Evolutionary conservation across 1,140 invertebrate species (phyloP).

Genomic region (Lordiphosa collinella): DNA sequence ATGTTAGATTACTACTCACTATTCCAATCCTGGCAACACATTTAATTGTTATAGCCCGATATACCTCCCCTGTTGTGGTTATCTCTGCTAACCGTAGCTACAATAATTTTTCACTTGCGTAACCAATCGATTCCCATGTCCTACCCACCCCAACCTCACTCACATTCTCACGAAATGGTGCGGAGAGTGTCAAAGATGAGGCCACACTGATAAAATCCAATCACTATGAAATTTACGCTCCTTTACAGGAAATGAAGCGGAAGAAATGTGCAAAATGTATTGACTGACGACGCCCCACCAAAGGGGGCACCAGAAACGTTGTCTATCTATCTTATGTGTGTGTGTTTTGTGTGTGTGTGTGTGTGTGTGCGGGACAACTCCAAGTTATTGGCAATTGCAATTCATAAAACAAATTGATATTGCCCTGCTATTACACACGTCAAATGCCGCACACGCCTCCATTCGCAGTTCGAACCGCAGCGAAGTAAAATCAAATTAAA

Average conservation of each 20-base stretch:
- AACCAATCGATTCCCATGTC: conserved; percentile 72
- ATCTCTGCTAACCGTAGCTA: conserved; percentile 13
- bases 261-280: conserved; percentile 78
- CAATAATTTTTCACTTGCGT: conserved; percentile 76
- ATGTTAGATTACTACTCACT: too few relatives aligned
- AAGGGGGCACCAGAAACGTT: conserved; percentile 4
- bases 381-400: conserved; percentile 72
- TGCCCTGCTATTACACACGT: conserved; percentile 70
- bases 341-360: conserved; percentile 6
- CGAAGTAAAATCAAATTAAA: conserved; percentile 67
- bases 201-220: conserved; percentile 76
- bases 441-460: conserved; percentile 57
- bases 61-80: conserved; percentile 4
- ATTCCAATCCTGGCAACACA: too few relatives aligned
- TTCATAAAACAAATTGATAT: conserved; percentile 78
- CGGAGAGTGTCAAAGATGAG: conserved; percentile 68
- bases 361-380: conserved; percentile 32
- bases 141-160: conserved; percentile 27
- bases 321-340: conserved; percentile 4
- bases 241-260: conserved; percentile 77
- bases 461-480: conserved; percentile 42
- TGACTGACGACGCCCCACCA: conserved; percentile 29
- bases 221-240: conserved; percentile 77
- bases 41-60: background rate
- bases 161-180: conserved; percentile 29